Conservation (phyloP, 2,113 vertebrate species). For the Empidonax traillii region DNA sequence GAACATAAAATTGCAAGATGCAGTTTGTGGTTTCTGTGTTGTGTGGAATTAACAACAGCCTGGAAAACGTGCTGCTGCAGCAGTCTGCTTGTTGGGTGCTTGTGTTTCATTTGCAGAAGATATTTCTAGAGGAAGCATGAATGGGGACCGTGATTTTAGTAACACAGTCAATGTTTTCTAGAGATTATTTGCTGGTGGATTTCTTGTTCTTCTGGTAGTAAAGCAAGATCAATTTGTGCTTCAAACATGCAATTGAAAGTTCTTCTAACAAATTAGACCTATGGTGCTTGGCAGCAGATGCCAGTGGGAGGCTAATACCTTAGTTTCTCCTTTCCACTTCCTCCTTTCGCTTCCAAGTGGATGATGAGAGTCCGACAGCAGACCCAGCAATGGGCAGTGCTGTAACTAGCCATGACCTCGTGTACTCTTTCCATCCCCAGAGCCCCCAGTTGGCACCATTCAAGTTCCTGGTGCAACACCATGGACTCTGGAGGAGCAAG, state of each 20-base stretch:
- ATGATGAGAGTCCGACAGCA: not conserved
- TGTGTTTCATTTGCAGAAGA: not conserved
- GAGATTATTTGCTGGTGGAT: not conserved
- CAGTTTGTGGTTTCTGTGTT: not conserved
- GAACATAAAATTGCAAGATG: not conserved
- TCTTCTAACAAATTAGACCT: not conserved
- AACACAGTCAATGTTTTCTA: not conserved
- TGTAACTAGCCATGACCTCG: not conserved
- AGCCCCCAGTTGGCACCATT: fast-evolving
- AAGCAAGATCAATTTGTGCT: not conserved
- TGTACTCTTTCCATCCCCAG: fast-evolving
- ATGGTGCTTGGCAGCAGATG: fast-evolving
- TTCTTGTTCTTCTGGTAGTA: not conserved
- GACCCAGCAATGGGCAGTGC: not conserved
- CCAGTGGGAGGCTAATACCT: not conserved
- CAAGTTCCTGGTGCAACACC: not conserved
- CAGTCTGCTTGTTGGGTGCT: not conserved
- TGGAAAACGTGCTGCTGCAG: not conserved
- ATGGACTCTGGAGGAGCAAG: not conserved
- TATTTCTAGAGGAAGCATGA: not conserved
- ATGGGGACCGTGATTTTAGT: not conserved
- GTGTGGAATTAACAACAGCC: not conserved
- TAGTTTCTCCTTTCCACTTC: not conserved
- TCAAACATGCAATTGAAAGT: fast-evolving
- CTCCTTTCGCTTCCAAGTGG: not conserved